A percentile compares a stretch with the other conserved stretches of the same genome.
Evolutionary conservation across 1,140 invertebrate species (phyloP).

Genomic region (Vollenhovia emeryi): DNA sequence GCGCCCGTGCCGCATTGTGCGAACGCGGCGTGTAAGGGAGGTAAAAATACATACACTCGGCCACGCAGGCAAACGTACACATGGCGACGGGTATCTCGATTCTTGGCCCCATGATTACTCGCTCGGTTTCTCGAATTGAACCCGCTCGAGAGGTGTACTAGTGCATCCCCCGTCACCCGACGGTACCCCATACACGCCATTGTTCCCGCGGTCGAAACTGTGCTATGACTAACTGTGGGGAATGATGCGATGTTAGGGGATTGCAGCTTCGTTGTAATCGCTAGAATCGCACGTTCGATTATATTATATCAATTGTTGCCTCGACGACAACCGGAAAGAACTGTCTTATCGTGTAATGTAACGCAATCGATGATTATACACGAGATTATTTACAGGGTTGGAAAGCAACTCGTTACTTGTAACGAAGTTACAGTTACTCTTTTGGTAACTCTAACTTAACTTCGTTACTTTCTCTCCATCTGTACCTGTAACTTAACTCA

Average conservation of each 20-base stretch:
- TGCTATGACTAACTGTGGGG: constrained; percentile 57
- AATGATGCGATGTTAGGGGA: constrained; percentile 5
- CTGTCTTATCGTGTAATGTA: background rate
- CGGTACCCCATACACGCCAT: background rate
- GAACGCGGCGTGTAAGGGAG: constrained; percentile 44
- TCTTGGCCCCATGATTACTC: constrained; percentile 57
- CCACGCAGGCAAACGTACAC: background rate
- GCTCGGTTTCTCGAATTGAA: constrained; percentile 23
- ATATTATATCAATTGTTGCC: background rate
- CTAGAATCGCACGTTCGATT: constrained; percentile 1
- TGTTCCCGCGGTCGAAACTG: constrained; percentile 58
- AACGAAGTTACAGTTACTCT: too few relatives aligned
- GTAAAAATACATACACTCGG: constrained; percentile 31
- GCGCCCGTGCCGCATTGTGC: constrained; percentile 39
- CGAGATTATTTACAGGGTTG: background rate
- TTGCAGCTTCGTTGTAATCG: background rate
- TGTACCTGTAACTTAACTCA: too few relatives aligned
- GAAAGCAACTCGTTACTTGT: too few relatives aligned
- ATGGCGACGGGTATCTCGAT: constrained; percentile 1
- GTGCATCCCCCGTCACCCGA: constrained; percentile 46
- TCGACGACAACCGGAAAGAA: background rate
- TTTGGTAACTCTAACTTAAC: too few relatives aligned
- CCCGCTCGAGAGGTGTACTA: constrained; percentile 28
- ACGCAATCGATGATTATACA: background rate
- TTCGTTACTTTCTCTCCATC: too few relatives aligned